phyloP scores from a whole-genome alignment of 2,797 vertebrate species.

The Limnodromus scolopaceus region DNA sequence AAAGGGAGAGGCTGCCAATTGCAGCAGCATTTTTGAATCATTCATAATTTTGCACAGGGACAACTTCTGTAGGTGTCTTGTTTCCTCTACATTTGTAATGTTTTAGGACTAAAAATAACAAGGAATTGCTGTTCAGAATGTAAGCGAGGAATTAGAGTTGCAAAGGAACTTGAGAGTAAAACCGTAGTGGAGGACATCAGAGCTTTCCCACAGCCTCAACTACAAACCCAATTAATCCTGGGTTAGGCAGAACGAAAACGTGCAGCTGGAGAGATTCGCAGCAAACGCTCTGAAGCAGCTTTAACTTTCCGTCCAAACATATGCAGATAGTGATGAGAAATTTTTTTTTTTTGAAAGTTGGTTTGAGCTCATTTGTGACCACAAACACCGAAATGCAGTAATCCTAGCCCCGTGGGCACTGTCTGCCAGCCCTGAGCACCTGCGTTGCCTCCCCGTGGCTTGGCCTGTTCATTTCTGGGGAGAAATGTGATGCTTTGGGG shows the following conservation, averaged over 20 bases:
- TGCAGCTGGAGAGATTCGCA: neutral
- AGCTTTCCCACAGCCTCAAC: neutral
- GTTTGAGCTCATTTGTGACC: neutral
- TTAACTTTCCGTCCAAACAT: neutral
- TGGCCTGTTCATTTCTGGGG: accelerated
- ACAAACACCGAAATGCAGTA: accelerated
- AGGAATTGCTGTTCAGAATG: slow-evolving; percentile 14
- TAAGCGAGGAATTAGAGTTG: slow-evolving; percentile 1
- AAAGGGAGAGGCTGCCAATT: neutral
- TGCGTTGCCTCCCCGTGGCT: neutral
- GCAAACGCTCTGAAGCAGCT: neutral
- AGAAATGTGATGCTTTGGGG: neutral
- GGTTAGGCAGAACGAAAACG: neutral
- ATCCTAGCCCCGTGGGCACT: neutral
- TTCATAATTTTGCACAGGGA: slow-evolving; percentile 54
- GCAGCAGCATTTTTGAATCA: slow-evolving; percentile 38
- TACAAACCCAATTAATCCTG: slow-evolving; percentile 28
- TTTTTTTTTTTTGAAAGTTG: neutral
- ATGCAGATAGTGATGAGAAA: neutral
- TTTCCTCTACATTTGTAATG: slow-evolving; percentile 37
- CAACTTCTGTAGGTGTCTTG: slow-evolving; percentile 50
- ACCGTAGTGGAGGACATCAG: neutral
- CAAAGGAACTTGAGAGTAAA: neutral
- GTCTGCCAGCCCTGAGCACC: neutral
- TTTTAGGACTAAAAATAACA: slow-evolving; percentile 59